A percentile compares a stretch with the other conserved stretches of the same genome.
These are phyloP conservation scores for Cherax quadricarinatus DNA, from an alignment of 1,140 invertebrate genomes.

Conservation along the genomic window DNA sequence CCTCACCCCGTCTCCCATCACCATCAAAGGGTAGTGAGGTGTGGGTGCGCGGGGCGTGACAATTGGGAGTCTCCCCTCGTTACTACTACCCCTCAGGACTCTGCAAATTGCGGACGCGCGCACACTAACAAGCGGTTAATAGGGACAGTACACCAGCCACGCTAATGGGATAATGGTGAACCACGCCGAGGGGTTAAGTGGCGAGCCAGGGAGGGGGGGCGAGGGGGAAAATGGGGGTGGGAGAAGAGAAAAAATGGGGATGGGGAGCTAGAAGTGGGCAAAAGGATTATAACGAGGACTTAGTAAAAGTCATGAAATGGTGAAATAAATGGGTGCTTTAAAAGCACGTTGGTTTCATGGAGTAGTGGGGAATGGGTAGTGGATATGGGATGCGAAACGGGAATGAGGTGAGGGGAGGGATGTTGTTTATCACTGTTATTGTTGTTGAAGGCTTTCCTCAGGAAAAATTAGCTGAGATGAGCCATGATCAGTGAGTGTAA, in stretches of 20 bases:
- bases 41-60: not conserved
- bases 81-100: not conserved
- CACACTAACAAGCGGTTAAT: not conserved
- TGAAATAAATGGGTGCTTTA: no score
- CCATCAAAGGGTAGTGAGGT: not conserved
- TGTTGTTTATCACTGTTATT: no score
- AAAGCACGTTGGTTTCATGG: no score
- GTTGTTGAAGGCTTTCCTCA: no score
- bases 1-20: not conserved
- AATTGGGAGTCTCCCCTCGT: conserved; percentile 9
- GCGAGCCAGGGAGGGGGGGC: not conserved
- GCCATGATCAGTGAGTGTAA: no score
- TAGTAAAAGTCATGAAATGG: no score
- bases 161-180: not conserved
- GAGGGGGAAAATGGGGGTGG: not conserved
- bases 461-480: no score
- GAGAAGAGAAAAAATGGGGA: not conserved
- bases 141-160: not conserved
- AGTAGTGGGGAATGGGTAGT: no score
- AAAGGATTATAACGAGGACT: not conserved
- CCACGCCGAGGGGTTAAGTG: not conserved
- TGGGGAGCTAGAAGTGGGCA: not conserved
- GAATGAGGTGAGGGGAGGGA: no score
- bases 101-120: not conserved
- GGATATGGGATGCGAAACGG: no score